Evolutionary conservation across 1,140 invertebrate species (phyloP), one percentile per base, ranked within the genome.

Genomic region (Mycetomoellerius zeteki): DNA sequence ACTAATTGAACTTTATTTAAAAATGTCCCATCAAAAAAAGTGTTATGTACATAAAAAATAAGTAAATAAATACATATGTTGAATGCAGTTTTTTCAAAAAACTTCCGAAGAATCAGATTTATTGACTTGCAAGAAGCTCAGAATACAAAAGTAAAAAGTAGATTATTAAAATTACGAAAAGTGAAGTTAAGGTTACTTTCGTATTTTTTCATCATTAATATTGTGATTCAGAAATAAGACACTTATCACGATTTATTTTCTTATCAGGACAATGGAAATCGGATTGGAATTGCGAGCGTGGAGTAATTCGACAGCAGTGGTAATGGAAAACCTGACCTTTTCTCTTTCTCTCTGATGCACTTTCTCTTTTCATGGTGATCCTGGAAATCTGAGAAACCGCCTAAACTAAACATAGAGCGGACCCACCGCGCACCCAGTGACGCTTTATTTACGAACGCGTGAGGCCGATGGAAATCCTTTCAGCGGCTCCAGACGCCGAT

Each of bases 391-490:
- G 80, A 89, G 88, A 89, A 89, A 89, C 88, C 82, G 85, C 85
- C 82, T 86, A 89, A 89, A 87, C 88, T 89, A 89, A 89, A 89
- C 88, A 89, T 89, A 89, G 87, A 88, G 65, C 65, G 65, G 75
- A 89, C 88, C 88, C 75, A 89, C 82, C 88, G 76, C 69, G 88
- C 87, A 75, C 58, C 80, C 50, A 24, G 8, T 67, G 60, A 88
- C 69, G 82, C 65, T 89, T 89, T 89, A 89, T 89, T 89, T 89
- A 89, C 82, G 82, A 86, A 89, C 47, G 43, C 72, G 65, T 27
- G 80, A 77, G 77, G 75, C n/a, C 64, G 58, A 80, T 89, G 88
- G 82, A 89, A 67, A 89, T 88, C 81, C 65, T 88, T 73, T 21
- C 64, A 56, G 56, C 27, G 43, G 30, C 47, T 73, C 54, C 69